Base-by-base conservation (phyloP, 1,140 invertebrate genomes). In the Anadara kagoshimensis region DNA sequence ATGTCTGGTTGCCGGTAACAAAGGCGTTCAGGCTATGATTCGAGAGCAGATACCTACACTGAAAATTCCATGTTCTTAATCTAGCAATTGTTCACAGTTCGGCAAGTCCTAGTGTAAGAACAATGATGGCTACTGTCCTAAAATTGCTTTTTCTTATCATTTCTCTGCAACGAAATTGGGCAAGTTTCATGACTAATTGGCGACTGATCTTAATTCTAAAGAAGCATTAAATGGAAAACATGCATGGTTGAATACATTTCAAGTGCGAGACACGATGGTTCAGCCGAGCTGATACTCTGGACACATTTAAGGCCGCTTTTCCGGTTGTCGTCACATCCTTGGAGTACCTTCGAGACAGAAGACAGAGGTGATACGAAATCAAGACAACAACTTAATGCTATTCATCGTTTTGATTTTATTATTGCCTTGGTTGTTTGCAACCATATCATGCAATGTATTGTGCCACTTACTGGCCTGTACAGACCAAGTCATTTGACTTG, bases 261-360 rank as follows among this genome's bases (percentile, higher is more conserved):
- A n/a, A n/a, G n/a, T 76, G 68, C 22, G 73, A 75, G 24, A 75
- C 73, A 29, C 43, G 67, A 51, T 75, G 61, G 73, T 22, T 56
- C 18, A 66, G 61, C 62, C 68, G 63, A 11, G 56, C 69, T 0
- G 64, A 72, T 51, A 53, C 56, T 26, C 53, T 72, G 22, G 44
- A 14, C 26, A 76, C 69, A 41, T 76, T 76, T 36, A 62, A 76
- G 43, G 12, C 63, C 29, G 53, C 69, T 3, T 71, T 72, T 45
- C 47, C 64, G 2, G 57, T 70, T 16, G 64, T 69, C 36, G 54
- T 51, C 47, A 63, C 29, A 14, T 29, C 69, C 3, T 59, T 76
- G 7, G 69, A 64, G 26, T 20, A 62, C 22, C 36, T 70, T 0
- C 45, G 63, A n/a, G n/a, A n/a, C n/a, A n/a, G n/a, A n/a, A 43